Base-by-base conservation (phyloP, 1,140 invertebrate species). In the Drosophila pseudoobscura region DNA sequence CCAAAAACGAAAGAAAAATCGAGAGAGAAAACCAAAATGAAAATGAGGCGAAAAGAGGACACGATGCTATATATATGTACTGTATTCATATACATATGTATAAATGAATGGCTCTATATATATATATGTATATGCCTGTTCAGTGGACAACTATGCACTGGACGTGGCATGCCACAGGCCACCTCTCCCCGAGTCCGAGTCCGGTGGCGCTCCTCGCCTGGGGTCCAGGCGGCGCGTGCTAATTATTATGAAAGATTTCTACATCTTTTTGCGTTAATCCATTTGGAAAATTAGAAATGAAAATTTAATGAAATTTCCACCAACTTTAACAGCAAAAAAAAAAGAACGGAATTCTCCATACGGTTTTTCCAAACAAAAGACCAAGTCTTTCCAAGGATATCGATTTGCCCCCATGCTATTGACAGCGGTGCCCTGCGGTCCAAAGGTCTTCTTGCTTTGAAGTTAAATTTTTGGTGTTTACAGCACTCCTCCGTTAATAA, bases 211-310 rank as follows among this genome's bases (percentile, higher is more conserved):
- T 69, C 15, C 31, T 4, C 35, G 35, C 13, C 35, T 65, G 55
- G 57, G 52, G 57, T 76, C 56, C 71, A 66, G 75, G 70, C 70
- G 65, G 71, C 70, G 83, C 70, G 78, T 82, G 82, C 82, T 87
- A 87, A 87, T 87, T 87, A 87, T 87, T 83, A 87, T 88, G 83
- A 87, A 87, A 87, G 82, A 87, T 87, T 88, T 87, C 83, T 76
- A 83, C 82, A 83, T 87, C 83, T 87, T 88, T 87, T 87, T 82
- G 82, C 78, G 83, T 82, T 87, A 88, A 88, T 87, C 82, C 82
- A 87, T 88, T 87, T 87, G 82, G 82, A 87, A 87, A 87, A 87
- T 87, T 87, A 88, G 83, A 87, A 87, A 87, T 87, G 78, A 87
- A 87, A 88, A 82, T 87, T 88, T 87, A 88, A 87, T 87, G 83